Evolutionary conservation across 2,888 invertebrate species (phyloP).

Genomic region (Leucania comma): DNA sequence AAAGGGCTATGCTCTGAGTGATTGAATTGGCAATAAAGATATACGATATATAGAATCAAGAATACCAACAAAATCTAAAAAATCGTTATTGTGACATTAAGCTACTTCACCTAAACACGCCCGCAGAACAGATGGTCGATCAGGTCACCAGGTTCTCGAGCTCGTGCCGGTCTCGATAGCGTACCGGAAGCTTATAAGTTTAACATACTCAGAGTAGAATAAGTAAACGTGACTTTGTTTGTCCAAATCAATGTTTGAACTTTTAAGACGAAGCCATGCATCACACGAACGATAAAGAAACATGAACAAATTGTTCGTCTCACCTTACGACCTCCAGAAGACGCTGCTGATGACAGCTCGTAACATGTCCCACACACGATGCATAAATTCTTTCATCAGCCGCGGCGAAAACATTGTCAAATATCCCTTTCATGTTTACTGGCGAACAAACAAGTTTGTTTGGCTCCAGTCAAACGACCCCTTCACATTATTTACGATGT

Average conservation of each 20-base stretch:
- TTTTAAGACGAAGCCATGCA: conserved; percentile 16
- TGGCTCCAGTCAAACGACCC: conserved; percentile 52
- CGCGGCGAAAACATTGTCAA: conserved; percentile 52
- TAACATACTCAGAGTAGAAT: not conserved
- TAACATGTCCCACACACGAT: conserved; percentile 52
- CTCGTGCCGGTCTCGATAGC: too few relatives aligned
- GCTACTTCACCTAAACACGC: too few relatives aligned
- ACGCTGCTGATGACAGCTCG: conserved; percentile 52
- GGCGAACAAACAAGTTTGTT: conserved; percentile 61
- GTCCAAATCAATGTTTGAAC: not conserved
- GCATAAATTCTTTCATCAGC: conserved; percentile 63
- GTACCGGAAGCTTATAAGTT: too few relatives aligned
- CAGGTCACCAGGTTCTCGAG: too few relatives aligned
- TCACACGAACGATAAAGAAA: conserved; percentile 34
- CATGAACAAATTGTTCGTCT: conserved; percentile 18
- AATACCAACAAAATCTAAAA: too few relatives aligned
- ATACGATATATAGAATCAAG: too few relatives aligned
- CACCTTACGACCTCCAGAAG: conserved; percentile 18
- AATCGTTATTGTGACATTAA: too few relatives aligned
- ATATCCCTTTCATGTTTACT: conserved; percentile 57
- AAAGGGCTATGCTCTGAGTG: too few relatives aligned
- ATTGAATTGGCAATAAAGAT: too few relatives aligned
- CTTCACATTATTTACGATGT: conserved; percentile 57
- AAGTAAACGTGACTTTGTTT: not conserved
- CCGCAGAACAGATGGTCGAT: too few relatives aligned